Evolutionary conservation across 2,888 invertebrate genomes (phyloP).

Genomic region (Lycaena phlaeas): DNA sequence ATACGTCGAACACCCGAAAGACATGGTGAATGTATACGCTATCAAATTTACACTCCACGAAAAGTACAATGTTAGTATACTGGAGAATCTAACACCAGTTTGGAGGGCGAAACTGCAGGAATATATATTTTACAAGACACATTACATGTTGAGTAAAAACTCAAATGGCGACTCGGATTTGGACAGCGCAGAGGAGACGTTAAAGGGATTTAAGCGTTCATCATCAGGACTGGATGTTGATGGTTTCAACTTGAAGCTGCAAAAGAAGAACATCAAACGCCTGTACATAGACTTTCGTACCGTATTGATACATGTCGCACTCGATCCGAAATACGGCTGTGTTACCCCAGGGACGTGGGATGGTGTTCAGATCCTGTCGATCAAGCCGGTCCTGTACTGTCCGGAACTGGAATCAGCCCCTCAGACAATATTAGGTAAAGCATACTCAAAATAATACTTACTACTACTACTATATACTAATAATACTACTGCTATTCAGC

Average conservation of each 20-base stretch:
- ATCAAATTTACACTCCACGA: constrained; percentile 34
- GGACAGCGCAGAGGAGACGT: constrained; percentile 24
- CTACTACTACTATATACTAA: too few relatives aligned
- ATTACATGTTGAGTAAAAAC: constrained; percentile 37
- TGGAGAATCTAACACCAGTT: constrained; percentile 13
- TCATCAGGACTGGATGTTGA: constrained; percentile 28
- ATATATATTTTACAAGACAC: constrained; percentile 43
- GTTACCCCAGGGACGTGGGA: constrained; percentile 43
- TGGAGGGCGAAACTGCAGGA: constrained; percentile 44
- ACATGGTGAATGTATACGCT: constrained; percentile 36
- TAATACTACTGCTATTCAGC: too few relatives aligned
- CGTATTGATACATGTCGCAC: constrained; percentile 38
- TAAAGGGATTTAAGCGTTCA: constrained; percentile 21
- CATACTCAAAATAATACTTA: too few relatives aligned
- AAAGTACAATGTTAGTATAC: constrained; percentile 21
- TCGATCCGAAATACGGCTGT: constrained; percentile 38
- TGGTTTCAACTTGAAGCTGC: constrained; percentile 28
- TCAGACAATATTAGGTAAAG: constrained; percentile 35
- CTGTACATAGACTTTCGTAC: constrained; percentile 41
- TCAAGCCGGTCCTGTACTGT: constrained; percentile 34
- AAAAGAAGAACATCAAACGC: constrained; percentile 40
- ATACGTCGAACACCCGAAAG: constrained; percentile 39
- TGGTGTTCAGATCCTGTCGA: constrained; percentile 25
- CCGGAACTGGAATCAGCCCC: constrained; percentile 26
- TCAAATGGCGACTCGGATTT: constrained; percentile 23